Evolutionary conservation across 2,113 vertebrate genomes (phyloP).

Genomic region (Salvator merianae): DNA sequence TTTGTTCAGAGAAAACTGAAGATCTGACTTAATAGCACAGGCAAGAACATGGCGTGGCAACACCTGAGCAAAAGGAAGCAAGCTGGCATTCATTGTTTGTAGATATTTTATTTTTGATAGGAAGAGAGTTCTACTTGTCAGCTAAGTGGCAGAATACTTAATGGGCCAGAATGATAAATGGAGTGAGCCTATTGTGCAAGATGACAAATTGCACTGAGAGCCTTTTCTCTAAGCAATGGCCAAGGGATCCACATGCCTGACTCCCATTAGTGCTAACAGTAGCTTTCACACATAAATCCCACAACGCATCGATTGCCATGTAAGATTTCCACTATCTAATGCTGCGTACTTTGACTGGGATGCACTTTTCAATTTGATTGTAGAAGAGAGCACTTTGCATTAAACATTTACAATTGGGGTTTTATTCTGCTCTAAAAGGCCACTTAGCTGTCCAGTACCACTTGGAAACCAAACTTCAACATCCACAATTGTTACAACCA

Average conservation of each 20-base stretch:
- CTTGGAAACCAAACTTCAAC: constrained; percentile 45
- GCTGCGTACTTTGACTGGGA: constrained; percentile 10
- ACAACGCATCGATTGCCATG: constrained; percentile 33
- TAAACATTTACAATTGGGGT: constrained; percentile 41
- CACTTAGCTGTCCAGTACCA: constrained; percentile 19
- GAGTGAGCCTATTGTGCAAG: constrained; percentile 13
- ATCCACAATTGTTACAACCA: constrained; percentile 42
- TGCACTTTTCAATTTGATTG: constrained; percentile 23
- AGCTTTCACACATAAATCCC: constrained; percentile 33
- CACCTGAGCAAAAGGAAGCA: constrained; percentile 11
- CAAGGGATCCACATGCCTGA: constrained; percentile 1
- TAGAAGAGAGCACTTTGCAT: constrained; percentile 40
- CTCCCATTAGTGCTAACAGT: constrained; percentile 31
- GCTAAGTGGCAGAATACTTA: constrained; percentile 29
- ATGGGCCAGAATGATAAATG: constrained; percentile 25
- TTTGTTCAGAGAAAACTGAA: background rate
- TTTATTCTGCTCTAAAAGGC: constrained; percentile 45
- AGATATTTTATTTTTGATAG: constrained; percentile 3
- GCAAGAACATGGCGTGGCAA: background rate
- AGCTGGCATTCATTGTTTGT: background rate
- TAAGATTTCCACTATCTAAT: constrained; percentile 27
- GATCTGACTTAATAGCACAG: background rate
- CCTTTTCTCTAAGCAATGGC: constrained; percentile 27
- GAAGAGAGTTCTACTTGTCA: background rate
- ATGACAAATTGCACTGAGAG: constrained; percentile 18